These are phyloP conservation scores for Callionymus lyra DNA, from an alignment of 2,113 vertebrate genomes.

Conservation along the genomic window DNA sequence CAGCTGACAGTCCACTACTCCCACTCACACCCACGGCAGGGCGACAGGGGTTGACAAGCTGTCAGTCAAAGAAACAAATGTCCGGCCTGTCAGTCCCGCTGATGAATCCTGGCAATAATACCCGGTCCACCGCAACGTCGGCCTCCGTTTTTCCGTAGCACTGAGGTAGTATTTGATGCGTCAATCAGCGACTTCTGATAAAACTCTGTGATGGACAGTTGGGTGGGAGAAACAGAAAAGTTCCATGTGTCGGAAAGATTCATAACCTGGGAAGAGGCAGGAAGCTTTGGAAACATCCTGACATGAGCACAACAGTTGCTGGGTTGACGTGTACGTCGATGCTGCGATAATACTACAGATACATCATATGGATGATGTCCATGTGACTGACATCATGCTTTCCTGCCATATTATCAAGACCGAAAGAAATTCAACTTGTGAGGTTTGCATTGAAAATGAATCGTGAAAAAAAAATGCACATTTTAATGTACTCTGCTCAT, in stretches of 20 bases:
- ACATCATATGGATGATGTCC: too few relatives aligned
- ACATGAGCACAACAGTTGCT: too few relatives aligned
- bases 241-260: not conserved
- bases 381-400: too few relatives aligned
- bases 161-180: slow-evolving; percentile 18
- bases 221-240: slow-evolving; percentile 3
- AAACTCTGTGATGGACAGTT: slow-evolving; percentile 5
- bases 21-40: slow-evolving; percentile 2
- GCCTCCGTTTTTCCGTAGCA: slow-evolving; percentile 15
- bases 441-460: too few relatives aligned
- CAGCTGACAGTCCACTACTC: slow-evolving; percentile 25
- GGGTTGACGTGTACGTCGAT: too few relatives aligned
- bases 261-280: too few relatives aligned
- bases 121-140: not conserved
- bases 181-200: slow-evolving; percentile 12
- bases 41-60: slow-evolving; percentile 2
- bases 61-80: slow-evolving; percentile 30
- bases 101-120: slow-evolving; percentile 17
- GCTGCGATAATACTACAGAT: too few relatives aligned
- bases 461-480: too few relatives aligned
- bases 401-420: too few relatives aligned
- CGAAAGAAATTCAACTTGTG: too few relatives aligned
- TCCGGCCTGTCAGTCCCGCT: slow-evolving; percentile 29
- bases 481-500: too few relatives aligned
- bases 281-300: too few relatives aligned